Evolutionary conservation across 1,140 invertebrate genomes (phyloP).

Genomic region (Heterodera schachtii): DNA sequence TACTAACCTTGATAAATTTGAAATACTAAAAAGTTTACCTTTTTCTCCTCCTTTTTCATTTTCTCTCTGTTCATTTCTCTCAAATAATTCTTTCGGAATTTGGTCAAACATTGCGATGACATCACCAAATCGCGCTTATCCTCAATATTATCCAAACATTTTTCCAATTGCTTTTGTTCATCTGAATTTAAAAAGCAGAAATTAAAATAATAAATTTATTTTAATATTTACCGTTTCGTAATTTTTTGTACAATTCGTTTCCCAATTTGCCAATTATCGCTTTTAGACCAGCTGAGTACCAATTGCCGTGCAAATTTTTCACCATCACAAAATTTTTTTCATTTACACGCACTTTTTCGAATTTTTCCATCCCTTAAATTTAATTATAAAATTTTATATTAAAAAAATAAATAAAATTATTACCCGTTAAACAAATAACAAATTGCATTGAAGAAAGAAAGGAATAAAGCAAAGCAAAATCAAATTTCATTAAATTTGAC

Average conservation of each 20-base stretch:
- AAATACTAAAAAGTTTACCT: background rate
- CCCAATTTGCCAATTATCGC: constrained; percentile 25
- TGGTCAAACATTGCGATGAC: constrained; percentile 42
- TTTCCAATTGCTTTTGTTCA: constrained; percentile 32
- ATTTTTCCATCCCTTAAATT: constrained; percentile 21
- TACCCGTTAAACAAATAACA: too few species aligned
- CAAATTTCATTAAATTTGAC: too few species aligned
- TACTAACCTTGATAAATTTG: background rate
- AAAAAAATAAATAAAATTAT: too few species aligned
- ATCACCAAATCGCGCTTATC: constrained; percentile 46
- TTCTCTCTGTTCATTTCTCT: background rate
- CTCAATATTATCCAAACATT: constrained; percentile 48
- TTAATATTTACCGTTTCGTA: constrained; percentile 10
- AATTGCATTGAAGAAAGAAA: too few species aligned
- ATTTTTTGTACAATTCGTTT: background rate
- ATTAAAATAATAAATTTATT: background rate
- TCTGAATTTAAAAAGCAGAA: constrained; percentile 5
- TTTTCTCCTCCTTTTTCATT: background rate
- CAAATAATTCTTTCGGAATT: constrained; percentile 34
- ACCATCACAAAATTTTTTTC: constrained; percentile 30
- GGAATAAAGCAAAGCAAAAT: too few species aligned
- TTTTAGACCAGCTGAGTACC: constrained; percentile 30
- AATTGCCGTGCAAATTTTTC: constrained; percentile 32
- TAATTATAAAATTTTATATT: too few species aligned
- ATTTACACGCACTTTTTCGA: constrained; percentile 34